Conservation (phyloP, 2,888 invertebrate species). For the Ethmia dodecea region DNA sequence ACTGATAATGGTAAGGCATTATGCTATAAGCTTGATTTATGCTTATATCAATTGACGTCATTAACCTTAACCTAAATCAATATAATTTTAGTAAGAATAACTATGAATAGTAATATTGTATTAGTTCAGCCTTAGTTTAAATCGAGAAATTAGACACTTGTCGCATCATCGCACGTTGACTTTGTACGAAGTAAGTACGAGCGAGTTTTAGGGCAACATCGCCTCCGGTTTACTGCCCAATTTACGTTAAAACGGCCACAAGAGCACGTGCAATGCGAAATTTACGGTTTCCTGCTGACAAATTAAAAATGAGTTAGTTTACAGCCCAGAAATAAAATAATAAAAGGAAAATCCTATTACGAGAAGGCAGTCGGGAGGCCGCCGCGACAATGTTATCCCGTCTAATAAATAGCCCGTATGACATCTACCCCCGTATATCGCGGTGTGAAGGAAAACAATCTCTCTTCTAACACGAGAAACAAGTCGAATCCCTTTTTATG, state of each 20-base stretch:
- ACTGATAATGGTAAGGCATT: no score
- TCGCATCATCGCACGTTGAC: constrained; percentile 29
- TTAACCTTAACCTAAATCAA: no score
- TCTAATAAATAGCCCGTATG: constrained; percentile 69
- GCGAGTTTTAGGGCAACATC: constrained; percentile 40
- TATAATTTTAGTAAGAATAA: no score
- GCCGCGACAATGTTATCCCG: constrained; percentile 65
- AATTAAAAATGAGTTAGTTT: constrained; percentile 74
- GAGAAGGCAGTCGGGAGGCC: constrained; percentile 41
- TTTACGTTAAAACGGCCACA: constrained; percentile 44
- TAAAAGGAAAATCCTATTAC: constrained; percentile 65
- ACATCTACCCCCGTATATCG: constrained; percentile 52
- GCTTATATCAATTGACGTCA: no score
- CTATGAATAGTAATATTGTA: no score
- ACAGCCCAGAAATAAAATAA: constrained; percentile 64
- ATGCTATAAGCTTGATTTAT: no score
- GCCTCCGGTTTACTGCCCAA: constrained; percentile 51
- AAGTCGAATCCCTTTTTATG: constrained; percentile 62
- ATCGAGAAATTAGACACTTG: constrained; percentile 36
- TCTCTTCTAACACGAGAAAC: constrained; percentile 53
- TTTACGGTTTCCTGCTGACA: constrained; percentile 63
- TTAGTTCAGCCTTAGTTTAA: no score
- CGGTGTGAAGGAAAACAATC: constrained; percentile 59
- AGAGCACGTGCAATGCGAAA: constrained; percentile 49
- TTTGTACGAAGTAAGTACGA: constrained; percentile 27